Evolutionary conservation across 2,113 vertebrate species (phyloP).

Genomic region (Perca fluviatilis): DNA sequence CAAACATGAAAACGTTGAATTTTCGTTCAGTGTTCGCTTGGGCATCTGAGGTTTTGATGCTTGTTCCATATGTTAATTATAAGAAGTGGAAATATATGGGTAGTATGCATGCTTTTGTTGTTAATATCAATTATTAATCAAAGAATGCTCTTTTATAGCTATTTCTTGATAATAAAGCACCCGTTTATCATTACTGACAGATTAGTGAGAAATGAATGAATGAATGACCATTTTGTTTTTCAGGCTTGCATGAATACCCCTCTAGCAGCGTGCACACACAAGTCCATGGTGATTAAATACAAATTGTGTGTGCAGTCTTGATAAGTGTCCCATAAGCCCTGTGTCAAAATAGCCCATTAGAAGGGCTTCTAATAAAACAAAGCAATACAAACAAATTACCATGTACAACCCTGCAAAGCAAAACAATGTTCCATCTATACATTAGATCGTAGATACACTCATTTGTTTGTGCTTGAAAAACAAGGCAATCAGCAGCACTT

Average conservation of each 20-base stretch:
- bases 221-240: constrained; percentile 20
- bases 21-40: neutral
- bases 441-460: neutral
- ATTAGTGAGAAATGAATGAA: neutral
- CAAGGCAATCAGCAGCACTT: neutral
- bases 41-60: neutral
- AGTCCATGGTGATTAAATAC: constrained; percentile 39
- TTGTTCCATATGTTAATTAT: neutral
- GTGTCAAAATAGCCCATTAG: constrained; percentile 38
- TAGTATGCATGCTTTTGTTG: neutral
- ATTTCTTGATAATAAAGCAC: constrained; percentile 13
- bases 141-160: neutral
- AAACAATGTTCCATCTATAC: neutral
- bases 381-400: constrained; percentile 45
- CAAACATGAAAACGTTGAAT: neutral
- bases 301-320: constrained; percentile 43
- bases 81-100: neutral
- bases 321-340: constrained; percentile 39
- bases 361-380: constrained; percentile 30
- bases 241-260: neutral
- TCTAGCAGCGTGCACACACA: neutral
- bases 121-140: constrained; percentile 42
- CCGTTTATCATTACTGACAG: neutral
- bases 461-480: constrained; percentile 42
- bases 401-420: neutral